phyloP scores from a whole-genome alignment of 1,140 invertebrate genomes.

The Drosophila ananassae region DNA sequence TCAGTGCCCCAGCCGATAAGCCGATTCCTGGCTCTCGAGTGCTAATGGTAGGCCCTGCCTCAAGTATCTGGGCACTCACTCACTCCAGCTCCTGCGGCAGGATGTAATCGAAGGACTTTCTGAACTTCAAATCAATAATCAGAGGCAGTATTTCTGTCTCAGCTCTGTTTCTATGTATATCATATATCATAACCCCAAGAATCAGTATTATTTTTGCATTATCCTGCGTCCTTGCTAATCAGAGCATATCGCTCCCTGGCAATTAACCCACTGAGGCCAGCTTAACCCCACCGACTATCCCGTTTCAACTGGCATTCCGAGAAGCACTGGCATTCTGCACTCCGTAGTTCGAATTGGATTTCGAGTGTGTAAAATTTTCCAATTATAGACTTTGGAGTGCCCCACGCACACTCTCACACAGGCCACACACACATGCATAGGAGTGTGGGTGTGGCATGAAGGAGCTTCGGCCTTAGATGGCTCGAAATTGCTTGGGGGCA shows the following conservation, averaged over 20 bases:
- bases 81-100: background rate
- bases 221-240: slow-evolving; percentile 29
- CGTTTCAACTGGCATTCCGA: slow-evolving; percentile 23
- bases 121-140: background rate
- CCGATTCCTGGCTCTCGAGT: background rate
- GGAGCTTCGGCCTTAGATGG: slow-evolving; percentile 37
- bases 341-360: slow-evolving; percentile 68
- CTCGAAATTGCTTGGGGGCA: slow-evolving; percentile 40
- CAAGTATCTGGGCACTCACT: slow-evolving; percentile 24
- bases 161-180: background rate
- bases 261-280: slow-evolving; percentile 9
- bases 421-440: background rate
- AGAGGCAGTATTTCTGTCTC: no score
- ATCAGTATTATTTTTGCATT: no score
- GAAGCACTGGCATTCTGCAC: background rate
- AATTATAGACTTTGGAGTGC: slow-evolving; percentile 68
- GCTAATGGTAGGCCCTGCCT: slow-evolving; percentile 49
- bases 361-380: slow-evolving; percentile 82
- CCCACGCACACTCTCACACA: background rate
- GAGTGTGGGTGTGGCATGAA: slow-evolving; percentile 16
- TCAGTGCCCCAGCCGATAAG: background rate
- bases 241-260: background rate
- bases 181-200: no score
- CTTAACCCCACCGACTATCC: slow-evolving; percentile 1
- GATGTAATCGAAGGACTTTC: background rate